Conservation (phyloP, 2,888 invertebrate genomes). For the Andrena trimmerana region DNA sequence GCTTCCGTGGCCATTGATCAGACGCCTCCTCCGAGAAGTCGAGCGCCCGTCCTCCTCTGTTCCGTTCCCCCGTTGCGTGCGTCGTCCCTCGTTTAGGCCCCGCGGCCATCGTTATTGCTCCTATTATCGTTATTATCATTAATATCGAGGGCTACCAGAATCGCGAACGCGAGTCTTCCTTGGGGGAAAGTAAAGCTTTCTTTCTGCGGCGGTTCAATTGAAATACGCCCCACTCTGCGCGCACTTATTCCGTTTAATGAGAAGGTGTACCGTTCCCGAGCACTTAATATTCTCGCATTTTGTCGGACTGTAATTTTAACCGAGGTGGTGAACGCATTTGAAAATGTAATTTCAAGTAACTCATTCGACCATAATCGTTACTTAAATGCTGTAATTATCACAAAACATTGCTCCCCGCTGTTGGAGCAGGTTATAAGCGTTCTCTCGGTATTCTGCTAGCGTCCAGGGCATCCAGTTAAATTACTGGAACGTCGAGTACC, state of each 20-base stretch:
- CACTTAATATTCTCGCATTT: background rate
- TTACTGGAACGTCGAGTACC: conserved; percentile 33
- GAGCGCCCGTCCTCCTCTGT: conserved; percentile 8
- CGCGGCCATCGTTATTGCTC: conserved; percentile 59
- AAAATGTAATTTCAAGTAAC: conserved; percentile 11
- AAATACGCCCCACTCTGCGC: conserved; percentile 27
- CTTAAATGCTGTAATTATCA: conserved; percentile 16
- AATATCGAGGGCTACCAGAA: conserved; percentile 48
- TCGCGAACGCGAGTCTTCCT: background rate
- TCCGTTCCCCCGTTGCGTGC: background rate
- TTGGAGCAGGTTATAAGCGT: conserved; percentile 8
- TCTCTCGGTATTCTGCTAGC: conserved; percentile 9
- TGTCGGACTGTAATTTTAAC: background rate
- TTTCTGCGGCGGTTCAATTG: background rate
- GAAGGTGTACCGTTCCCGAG: background rate
- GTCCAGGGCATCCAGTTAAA: conserved; percentile 35
- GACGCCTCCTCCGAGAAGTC: conserved; percentile 37
- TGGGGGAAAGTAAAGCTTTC: conserved; percentile 17
- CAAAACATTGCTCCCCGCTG: background rate
- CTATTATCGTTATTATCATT: conserved; percentile 64
- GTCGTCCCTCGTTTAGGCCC: conserved; percentile 9
- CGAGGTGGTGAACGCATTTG: background rate
- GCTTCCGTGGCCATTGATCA: conserved; percentile 52
- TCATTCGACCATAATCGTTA: background rate
- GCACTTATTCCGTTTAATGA: conserved; percentile 9